Evolutionary conservation across 2,113 vertebrate species (phyloP), one percentile per base, ranked within the genome.

Genomic region (Atrichornis clamosus): DNA sequence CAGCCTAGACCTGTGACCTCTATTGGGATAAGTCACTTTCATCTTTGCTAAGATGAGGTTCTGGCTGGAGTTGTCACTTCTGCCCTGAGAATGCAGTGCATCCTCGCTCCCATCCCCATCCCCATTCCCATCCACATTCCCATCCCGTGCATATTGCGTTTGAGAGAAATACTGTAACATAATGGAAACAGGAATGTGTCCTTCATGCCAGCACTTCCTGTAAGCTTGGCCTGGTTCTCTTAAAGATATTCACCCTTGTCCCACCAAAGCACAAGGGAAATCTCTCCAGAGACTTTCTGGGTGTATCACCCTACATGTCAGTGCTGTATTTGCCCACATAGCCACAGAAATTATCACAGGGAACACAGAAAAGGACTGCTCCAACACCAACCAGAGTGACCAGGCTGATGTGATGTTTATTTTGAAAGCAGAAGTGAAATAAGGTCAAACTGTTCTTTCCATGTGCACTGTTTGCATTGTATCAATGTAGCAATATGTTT

Each of bases 131-230:
- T 30, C 42, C 42, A 11, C 8, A 7, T 21, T 28, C 26, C 10
- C 17, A 72, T 52, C 14, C 17, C 53, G 11, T 37, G 33, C 12
- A 28, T 30, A 23, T 39, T 63, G 20, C 52, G 47, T 82, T 58
- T 37, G 42, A 80, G 74, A 52, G 37, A 41, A 67, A 11, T 4
- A 23, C 16, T 4, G 3, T 37, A 42, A 35, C 35, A 37, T 16
- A 5, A 26, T 5, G 11, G 28, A 65, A 32, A 70, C 14, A 22
- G 58, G 15, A 64, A 56, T 1, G 1, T 67, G 4, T 65, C 20
- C 19, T 50, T 59, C 0, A 0, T 24, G 33, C 46, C 35, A 64
- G 28, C 2, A 0, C 37, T 75, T 75, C 18, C 16, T 4, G 5
- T 41, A n/a, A 64, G 21, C 49, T 81, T 68, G 60, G 28, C 11